phyloP scores from a whole-genome alignment of 1,140 invertebrate genomes.

The Rhopalosiphum maidis region DNA sequence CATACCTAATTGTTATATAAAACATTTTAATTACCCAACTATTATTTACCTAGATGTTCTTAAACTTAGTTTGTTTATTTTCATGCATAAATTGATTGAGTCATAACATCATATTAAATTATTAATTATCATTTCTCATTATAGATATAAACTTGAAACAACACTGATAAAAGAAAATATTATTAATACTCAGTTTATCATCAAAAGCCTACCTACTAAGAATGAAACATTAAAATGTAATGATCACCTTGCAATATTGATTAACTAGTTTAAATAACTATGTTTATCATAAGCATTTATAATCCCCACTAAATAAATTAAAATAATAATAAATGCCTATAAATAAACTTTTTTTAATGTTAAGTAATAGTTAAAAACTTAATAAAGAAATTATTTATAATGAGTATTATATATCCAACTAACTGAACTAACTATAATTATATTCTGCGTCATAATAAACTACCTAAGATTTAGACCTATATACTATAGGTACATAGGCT shows the following conservation, averaged over 20 bases:
- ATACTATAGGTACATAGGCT: neutral
- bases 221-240: constrained; percentile 3
- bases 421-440: neutral
- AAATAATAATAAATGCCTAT: neutral
- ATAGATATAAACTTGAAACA: neutral
- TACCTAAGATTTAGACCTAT: neutral
- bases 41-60: constrained; percentile 18
- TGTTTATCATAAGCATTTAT: constrained; percentile 22
- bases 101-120: constrained; percentile 17
- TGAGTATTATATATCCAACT: neutral
- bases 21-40: neutral
- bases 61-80: neutral
- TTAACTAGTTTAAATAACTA: constrained; percentile 32
- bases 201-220: neutral
- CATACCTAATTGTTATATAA: neutral
- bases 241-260: constrained; percentile 38
- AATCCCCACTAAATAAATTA: neutral
- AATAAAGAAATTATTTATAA: neutral
- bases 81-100: neutral
- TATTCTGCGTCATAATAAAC: neutral
- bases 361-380: neutral
- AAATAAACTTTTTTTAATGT: neutral
- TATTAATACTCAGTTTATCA: neutral
- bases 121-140: neutral
- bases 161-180: neutral